Base-by-base conservation (phyloP, 2,113 vertebrate species). In the Zosterops japonicus region DNA sequence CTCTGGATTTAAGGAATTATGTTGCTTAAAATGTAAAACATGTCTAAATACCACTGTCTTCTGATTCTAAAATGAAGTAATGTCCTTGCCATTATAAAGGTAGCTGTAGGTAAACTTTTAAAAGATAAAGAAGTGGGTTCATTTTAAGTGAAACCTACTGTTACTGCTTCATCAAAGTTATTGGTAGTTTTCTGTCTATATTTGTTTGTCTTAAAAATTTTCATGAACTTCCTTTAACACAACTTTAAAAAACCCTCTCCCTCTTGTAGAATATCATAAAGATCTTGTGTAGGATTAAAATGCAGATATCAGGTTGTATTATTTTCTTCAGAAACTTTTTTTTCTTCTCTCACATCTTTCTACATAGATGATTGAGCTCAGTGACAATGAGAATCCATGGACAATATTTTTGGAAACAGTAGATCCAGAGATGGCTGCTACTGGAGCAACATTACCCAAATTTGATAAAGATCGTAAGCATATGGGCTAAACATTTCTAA, bases 371-470 rank as follows among this genome's bases (percentile, higher is more conserved):
- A 99, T 99, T 87, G 99, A 99, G 93, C 98, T 99, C 96, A 99
- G 99, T 87, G 99, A 99, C 98, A 99, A 99, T 74, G 99, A 99
- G 97, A 99, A 99, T 96, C 99, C 99, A 27, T 99, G 99, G 99
- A 99, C 99, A 98, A 99, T 99, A 98, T 99, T 99, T 98, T 98
- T 99, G 98, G 99, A 99, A 97, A 99, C 99, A 4, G 99, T 99
- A 87, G 99, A 99, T 96, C 99, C 99, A 47, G 99, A 99, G 97
- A 98, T 99, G 98, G 99, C 99, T 18, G 99, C 99, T 97, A 99
- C 99, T 22, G 99, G 99, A 81, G 99, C 99, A 77, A 99, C 99
- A 13, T 98, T 99, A 97, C 99, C 99, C 96, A 99, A 99, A 97
- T 99, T 99, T 95, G 99, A 99, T 98, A 99, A 99, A 99, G 99